phyloP scores from a whole-genome alignment of 2,113 vertebrate genomes.

The Corynorhinus townsendii region DNA sequence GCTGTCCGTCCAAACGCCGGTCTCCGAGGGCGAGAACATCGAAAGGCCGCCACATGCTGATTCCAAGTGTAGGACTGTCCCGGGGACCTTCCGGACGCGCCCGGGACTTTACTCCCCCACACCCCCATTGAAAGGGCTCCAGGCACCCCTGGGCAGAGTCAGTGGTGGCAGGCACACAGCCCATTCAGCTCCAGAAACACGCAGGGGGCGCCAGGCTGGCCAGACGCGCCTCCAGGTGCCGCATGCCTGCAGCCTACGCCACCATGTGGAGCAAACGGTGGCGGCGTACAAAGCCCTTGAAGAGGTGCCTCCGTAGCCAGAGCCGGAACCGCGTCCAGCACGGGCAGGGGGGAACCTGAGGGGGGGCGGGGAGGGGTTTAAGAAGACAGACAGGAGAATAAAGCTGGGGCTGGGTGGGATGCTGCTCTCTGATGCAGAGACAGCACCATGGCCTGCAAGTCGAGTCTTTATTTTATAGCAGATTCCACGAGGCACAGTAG shows the following conservation, averaged over 20 bases:
- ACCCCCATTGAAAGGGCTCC: not conserved
- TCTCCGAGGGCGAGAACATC: not conserved
- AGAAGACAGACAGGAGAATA: too few relatives aligned
- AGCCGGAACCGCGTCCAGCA: not conserved
- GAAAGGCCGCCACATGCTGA: not conserved
- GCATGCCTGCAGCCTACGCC: not conserved
- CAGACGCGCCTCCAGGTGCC: not conserved
- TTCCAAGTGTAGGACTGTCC: not conserved
- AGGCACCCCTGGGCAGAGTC: not conserved
- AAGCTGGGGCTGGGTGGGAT: too few relatives aligned
- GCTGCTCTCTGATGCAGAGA: too few relatives aligned
- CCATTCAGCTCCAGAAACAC: fast-evolving
- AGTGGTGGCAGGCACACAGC: too few relatives aligned
- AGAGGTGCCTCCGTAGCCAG: too few relatives aligned
- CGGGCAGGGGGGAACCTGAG: not conserved
- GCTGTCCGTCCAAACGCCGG: not conserved
- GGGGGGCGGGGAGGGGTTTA: too few relatives aligned
- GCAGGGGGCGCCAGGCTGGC: not conserved
- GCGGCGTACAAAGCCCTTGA: not conserved
- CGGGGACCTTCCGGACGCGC: not conserved
- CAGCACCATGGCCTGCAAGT: too few relatives aligned
- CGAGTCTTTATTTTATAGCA: too few relatives aligned
- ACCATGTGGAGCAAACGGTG: not conserved
- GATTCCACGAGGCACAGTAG: too few relatives aligned
- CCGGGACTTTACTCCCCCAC: not conserved